Evolutionary conservation across 2,888 invertebrate species (phyloP), one percentile per base, ranked within the genome.

Genomic region (Clusia tigrina): DNA sequence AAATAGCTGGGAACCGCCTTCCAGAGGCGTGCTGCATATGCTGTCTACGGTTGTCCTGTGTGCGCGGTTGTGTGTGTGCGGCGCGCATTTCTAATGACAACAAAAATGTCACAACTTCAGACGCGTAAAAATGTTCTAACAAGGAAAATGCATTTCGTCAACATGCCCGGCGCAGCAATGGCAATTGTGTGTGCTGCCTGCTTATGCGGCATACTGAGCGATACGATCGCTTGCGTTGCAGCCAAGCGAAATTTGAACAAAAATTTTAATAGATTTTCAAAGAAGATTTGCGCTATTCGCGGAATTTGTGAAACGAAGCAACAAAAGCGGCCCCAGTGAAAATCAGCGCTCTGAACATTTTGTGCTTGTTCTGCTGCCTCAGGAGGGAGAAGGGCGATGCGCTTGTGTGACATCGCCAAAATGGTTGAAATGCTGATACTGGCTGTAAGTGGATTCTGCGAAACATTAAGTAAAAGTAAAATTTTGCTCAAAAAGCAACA

Each of bases 211-310:
- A n/a, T 48, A n/a, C 48, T 9, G n/a, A n/a, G 20, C 32, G 54
- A 54, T 54, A 25, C 32, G 54, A 48, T 54, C 54, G 54, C 54
- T 54, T 25, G 25, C 32, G 54, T 9, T 15, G 25, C 25, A 26
- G 18, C 54, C 48, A 48, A 20, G 48, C 48, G 48, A 5, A 25
- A 17, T 24, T 52, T 52, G 12, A 25, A 26, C 54, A 54, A 54
- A 23, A 54, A 25, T 54, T 54, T 25, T 54, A 54, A 25, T 25
- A 23, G 24, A 54, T 54, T 54, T 54, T 54, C 54, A 25, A 54
- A 54, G 54, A 25, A 58, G 58, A 48, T 48, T 46, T 48, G 46
- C 52, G 42, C 24, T 52, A 56, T 61, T 61, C 61, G 56, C 15
- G 56, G 56, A 61, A 61, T 61, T 48, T 12, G 51, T 10, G 26